These are phyloP conservation scores for Glyptemys insculpta DNA, from an alignment of 2,797 vertebrate species.

Conservation along the genomic window DNA sequence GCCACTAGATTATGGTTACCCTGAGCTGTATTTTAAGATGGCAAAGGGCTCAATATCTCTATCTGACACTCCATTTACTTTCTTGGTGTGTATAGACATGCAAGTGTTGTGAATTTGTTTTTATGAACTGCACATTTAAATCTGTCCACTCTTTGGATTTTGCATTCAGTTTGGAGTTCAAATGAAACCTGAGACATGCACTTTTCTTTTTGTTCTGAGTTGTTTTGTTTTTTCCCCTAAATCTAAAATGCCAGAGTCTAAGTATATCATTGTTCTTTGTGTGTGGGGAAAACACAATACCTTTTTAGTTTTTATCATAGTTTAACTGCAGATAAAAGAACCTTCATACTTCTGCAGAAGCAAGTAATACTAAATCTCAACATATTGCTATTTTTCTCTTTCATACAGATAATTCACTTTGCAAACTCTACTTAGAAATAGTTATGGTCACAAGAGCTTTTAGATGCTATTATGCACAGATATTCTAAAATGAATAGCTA, in stretches of 20 bases:
- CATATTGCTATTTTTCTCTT: not conserved
- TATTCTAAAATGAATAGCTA: not conserved
- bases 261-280: not conserved
- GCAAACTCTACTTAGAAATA: not conserved
- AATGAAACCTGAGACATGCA: not conserved
- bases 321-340: conserved; percentile 19
- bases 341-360: conserved; percentile 8
- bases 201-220: not conserved
- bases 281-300: not conserved
- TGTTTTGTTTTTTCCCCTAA: not conserved
- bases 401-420: not conserved
- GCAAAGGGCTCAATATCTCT: not conserved
- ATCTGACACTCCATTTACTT: not conserved
- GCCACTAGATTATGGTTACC: not conserved
- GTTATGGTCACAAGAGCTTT: not conserved
- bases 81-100: not conserved
- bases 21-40: not conserved
- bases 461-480: not conserved
- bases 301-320: not conserved
- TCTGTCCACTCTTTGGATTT: not conserved
- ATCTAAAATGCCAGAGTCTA: conserved; percentile 8
- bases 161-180: not conserved
- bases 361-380: not conserved
- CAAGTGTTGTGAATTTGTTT: not conserved
- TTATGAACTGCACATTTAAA: not conserved